Percentiles rank a stretch among this genome's conserved stretches.
phyloP scores from a whole-genome alignment of 1,140 invertebrate species.

The Pteromalus puparum region DNA sequence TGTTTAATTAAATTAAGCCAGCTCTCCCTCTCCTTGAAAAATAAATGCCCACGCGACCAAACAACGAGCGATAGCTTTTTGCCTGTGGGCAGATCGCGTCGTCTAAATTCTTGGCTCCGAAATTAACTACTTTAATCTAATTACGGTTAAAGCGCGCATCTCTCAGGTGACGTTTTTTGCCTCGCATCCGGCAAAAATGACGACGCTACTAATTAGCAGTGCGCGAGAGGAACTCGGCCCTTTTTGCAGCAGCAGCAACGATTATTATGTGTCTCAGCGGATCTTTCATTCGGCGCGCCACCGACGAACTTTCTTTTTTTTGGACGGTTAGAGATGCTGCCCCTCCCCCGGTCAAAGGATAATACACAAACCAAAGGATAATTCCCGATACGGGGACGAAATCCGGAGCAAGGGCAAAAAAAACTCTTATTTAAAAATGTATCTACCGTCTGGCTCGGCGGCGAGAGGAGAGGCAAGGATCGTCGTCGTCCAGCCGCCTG shows the following conservation, averaged over 20 bases:
- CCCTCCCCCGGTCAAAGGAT: slow-evolving; percentile 60
- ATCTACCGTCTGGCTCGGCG: slow-evolving; percentile 69
- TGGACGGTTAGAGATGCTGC: slow-evolving; percentile 59
- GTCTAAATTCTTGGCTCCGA: slow-evolving; percentile 26
- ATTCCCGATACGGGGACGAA: slow-evolving; percentile 73
- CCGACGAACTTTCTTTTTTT: not conserved
- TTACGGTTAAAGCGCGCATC: slow-evolving; percentile 27
- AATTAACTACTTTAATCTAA: slow-evolving; percentile 51
- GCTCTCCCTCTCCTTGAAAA: not conserved
- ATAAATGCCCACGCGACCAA: not conserved
- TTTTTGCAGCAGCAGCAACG: not conserved
- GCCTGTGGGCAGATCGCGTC: not conserved
- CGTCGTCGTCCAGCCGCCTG: slow-evolving; percentile 59
- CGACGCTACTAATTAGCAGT: slow-evolving; percentile 37
- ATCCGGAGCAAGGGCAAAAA: slow-evolving; percentile 68
- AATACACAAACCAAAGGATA: slow-evolving; percentile 74
- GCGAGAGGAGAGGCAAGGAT: slow-evolving; percentile 59
- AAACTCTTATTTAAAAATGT: slow-evolving; percentile 76
- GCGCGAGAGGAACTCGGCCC: not conserved
- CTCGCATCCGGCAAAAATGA: slow-evolving; percentile 23
- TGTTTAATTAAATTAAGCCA: slow-evolving; percentile 18
- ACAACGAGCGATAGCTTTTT: slow-evolving; percentile 4
- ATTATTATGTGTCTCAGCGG: slow-evolving; percentile 15
- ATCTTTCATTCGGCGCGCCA: slow-evolving; percentile 7
- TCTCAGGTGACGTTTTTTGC: slow-evolving; percentile 1